A percentile compares a stretch with the other conserved stretches of the same genome.
Conservation (phyloP, 2,797 vertebrate genomes). For the Pseudochaenichthys georgianus region DNA sequence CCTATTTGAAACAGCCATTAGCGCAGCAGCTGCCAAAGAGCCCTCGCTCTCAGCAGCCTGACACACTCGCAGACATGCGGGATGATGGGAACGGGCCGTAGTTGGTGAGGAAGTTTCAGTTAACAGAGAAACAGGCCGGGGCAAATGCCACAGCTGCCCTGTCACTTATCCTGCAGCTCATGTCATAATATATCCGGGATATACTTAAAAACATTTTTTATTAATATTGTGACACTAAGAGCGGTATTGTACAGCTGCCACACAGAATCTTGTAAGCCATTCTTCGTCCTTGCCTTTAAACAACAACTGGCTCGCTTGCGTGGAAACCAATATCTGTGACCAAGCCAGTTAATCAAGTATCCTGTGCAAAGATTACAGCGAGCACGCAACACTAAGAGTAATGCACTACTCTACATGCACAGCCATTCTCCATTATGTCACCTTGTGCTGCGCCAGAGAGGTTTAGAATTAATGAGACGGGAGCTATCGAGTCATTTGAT, state of each 20-base stretch:
- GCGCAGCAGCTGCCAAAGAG: constrained; percentile 22
- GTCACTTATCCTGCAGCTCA: constrained; percentile 43
- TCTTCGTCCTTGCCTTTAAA: constrained; percentile 7
- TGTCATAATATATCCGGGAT: not conserved
- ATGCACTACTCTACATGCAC: constrained; percentile 31
- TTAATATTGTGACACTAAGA: not conserved
- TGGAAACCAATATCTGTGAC: constrained; percentile 55
- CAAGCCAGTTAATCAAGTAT: constrained; percentile 61
- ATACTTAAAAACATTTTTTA: not conserved
- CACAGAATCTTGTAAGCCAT: not conserved
- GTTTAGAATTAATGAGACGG: constrained; percentile 66
- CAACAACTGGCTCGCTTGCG: constrained; percentile 12
- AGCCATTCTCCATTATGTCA: constrained; percentile 28
- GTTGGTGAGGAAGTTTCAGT: constrained; percentile 24
- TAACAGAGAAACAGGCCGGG: constrained; percentile 24
- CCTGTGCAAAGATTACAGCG: constrained; percentile 53
- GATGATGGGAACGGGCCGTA: constrained; percentile 22
- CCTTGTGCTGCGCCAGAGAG: constrained; percentile 29
- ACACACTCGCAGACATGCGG: constrained; percentile 22
- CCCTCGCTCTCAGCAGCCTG: constrained; percentile 19
- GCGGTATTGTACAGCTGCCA: not conserved
- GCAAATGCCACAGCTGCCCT: constrained; percentile 32
- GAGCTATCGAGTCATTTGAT: constrained; percentile 13
- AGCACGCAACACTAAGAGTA: constrained; percentile 44
- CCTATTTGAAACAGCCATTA: constrained; percentile 21